These are phyloP conservation scores for Tethea ocularis DNA, from an alignment of 2,888 invertebrate species.

Conservation along the genomic window DNA sequence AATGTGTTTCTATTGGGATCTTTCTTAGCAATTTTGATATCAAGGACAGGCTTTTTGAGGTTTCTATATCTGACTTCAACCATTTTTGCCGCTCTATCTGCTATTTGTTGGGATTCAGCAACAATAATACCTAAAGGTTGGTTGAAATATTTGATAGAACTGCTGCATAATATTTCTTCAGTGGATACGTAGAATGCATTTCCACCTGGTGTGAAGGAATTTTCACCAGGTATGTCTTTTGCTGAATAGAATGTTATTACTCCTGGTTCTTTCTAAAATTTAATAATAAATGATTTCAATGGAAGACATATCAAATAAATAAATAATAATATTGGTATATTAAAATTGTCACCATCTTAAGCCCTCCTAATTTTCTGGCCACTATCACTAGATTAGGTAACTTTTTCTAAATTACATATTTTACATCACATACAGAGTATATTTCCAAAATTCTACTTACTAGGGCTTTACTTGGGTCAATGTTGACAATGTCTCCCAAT, in stretches of 20 bases:
- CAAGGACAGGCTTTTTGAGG: constrained; percentile 46
- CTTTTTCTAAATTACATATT: background rate
- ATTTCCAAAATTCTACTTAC: constrained; percentile 64
- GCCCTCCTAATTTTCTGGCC: background rate
- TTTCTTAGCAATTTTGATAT: constrained; percentile 38
- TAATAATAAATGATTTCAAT: background rate
- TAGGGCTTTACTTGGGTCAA: constrained; percentile 85
- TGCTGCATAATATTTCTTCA: constrained; percentile 72
- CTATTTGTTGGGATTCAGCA: constrained; percentile 79
- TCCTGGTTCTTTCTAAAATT: constrained; percentile 82
- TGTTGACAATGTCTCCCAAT: constrained; percentile 79
- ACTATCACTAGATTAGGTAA: background rate
- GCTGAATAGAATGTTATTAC: constrained; percentile 85
- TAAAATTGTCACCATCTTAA: too few relatives aligned
- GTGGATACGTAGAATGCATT: constrained; percentile 28
- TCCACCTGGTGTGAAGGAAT: constrained; percentile 73
- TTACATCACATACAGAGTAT: background rate
- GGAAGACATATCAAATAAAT: too few relatives aligned
- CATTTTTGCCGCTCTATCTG: constrained; percentile 80
- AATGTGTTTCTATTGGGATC: constrained; percentile 29
- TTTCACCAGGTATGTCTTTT: constrained; percentile 87
- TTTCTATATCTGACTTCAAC: constrained; percentile 81
- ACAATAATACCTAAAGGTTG: constrained; percentile 76
- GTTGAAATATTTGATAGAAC: constrained; percentile 49
- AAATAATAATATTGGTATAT: too few relatives aligned